phyloP scores from a whole-genome alignment of 1,140 invertebrate species.

The Diorhabda elongata region DNA sequence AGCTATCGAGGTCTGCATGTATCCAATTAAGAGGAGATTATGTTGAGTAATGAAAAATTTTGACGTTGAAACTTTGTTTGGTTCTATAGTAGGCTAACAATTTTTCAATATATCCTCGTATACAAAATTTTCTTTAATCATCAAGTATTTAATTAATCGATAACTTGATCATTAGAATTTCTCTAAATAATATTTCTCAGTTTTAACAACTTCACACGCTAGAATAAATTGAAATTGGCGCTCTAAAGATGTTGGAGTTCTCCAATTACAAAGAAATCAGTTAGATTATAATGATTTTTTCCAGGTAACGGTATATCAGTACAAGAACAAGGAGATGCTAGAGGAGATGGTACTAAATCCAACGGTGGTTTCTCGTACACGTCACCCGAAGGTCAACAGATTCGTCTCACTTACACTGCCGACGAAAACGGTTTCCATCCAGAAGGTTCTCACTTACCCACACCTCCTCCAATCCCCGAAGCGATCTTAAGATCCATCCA shows the following conservation, averaged over 20 bases:
- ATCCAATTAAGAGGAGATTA: no score
- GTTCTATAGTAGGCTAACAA: no score
- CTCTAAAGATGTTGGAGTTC: constrained; percentile 28
- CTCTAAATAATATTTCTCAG: constrained; percentile 14
- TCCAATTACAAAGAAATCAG: background rate
- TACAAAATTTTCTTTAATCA: no score
- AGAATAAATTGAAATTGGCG: constrained; percentile 48
- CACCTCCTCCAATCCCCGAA: constrained; percentile 49
- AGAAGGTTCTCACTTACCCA: constrained; percentile 49
- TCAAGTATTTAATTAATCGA: no score
- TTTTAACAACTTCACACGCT: constrained; percentile 50
- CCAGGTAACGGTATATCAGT: constrained; percentile 22
- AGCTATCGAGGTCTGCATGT: no score
- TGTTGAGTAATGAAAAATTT: no score
- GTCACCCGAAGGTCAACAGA: constrained; percentile 52
- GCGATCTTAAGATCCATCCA: constrained; percentile 51
- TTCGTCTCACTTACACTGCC: constrained; percentile 54
- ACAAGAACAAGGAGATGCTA: constrained; percentile 40
- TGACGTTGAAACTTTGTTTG: no score
- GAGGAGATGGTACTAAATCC: constrained; percentile 34
- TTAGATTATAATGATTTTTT: background rate
- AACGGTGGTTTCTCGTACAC: constrained; percentile 54
- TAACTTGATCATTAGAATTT: no score
- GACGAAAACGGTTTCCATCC: constrained; percentile 57
- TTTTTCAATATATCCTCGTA: no score